Percentiles rank a stretch among this genome's conserved stretches.
Evolutionary conservation across 2,113 vertebrate species (phyloP).

Genomic region (Plecturocebus donacophilus): DNA sequence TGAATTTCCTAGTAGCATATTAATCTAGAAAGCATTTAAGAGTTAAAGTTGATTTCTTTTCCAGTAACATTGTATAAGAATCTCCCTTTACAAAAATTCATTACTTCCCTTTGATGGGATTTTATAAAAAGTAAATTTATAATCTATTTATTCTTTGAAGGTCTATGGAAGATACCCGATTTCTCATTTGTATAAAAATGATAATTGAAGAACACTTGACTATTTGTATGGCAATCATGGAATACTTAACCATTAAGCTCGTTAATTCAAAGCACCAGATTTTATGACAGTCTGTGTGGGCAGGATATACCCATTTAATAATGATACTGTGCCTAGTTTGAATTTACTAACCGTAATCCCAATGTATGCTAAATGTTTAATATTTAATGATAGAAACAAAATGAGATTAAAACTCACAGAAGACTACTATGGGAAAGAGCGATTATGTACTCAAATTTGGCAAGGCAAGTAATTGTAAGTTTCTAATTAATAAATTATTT

Average conservation of each 20-base stretch:
- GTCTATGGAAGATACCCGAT: neutral
- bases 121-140: conserved; percentile 67
- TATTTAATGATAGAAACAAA: neutral
- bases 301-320: neutral
- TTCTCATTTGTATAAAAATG: neutral
- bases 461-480: neutral
- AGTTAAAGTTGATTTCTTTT: conserved; percentile 79
- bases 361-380: neutral
- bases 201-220: neutral
- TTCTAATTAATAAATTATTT: neutral
- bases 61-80: conserved; percentile 73
- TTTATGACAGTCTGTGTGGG: neutral
- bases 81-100: conserved; percentile 66
- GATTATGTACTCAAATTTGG: neutral
- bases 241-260: conserved; percentile 44
- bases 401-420: neutral
- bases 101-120: conserved; percentile 65
- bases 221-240: neutral
- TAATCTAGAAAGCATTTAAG: conserved; percentile 58
- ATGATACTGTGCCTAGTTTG: neutral
- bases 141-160: conserved; percentile 38
- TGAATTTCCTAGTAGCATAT: conserved; percentile 68
- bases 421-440: neutral
- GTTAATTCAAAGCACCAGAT: neutral
- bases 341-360: neutral